phyloP scores from a whole-genome alignment of 2,888 invertebrate species.

The Drosophila mayaguana region DNA sequence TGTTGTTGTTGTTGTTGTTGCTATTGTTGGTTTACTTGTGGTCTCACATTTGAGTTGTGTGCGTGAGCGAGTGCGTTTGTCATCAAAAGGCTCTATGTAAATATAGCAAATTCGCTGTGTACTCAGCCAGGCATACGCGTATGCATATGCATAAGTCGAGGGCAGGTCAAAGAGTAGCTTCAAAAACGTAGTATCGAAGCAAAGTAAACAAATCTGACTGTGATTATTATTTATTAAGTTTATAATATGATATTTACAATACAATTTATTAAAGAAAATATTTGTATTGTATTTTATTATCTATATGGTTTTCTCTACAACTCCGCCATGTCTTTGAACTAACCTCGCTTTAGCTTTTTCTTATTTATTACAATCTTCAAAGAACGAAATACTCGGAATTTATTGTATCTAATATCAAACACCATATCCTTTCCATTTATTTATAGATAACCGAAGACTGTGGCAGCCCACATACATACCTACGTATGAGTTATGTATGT shows the following conservation, averaged over 20 bases:
- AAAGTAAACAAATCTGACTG: neutral
- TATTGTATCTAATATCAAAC: neutral
- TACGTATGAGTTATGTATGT: neutral
- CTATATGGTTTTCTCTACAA: too few relatives aligned
- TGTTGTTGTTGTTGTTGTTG: constrained; percentile 16
- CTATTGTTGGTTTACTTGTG: constrained; percentile 47
- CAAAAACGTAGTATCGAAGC: neutral
- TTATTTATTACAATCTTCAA: constrained; percentile 13
- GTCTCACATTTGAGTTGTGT: constrained; percentile 42
- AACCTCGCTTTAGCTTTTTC: neutral
- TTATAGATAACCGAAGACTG: neutral
- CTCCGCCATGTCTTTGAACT: neutral
- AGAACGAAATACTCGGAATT: constrained; percentile 6
- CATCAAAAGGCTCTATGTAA: constrained; percentile 54
- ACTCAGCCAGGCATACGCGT: constrained; percentile 11
- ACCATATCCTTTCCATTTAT: constrained; percentile 1
- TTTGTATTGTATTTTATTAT: neutral
- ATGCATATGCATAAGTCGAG: constrained; percentile 16
- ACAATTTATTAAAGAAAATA: neutral
- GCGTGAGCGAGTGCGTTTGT: constrained; percentile 40
- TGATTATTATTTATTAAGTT: too few relatives aligned
- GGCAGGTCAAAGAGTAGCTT: constrained; percentile 4
- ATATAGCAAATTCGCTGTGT: constrained; percentile 34
- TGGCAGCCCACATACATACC: constrained; percentile 9
- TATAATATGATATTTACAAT: too few relatives aligned